Conservation (phyloP, 64 coral and sea anemone genomes). For the Astreopora myriophthalma region DNA sequence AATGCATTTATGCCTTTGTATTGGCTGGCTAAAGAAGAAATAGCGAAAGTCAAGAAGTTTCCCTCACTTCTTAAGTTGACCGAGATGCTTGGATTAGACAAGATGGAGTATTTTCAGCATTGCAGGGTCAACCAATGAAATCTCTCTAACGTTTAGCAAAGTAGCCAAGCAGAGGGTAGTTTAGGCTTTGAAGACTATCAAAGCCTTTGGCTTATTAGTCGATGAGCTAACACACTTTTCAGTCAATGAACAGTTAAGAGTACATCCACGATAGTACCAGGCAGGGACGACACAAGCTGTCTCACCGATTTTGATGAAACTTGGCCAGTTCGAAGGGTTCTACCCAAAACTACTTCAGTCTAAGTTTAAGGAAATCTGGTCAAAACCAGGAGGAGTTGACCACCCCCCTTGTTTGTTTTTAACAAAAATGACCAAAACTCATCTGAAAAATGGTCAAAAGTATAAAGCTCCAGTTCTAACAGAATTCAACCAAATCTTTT, state of each 20-base stretch:
- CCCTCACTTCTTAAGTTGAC: not conserved
- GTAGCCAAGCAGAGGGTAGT: conserved; percentile 19
- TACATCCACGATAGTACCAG: too few relatives aligned
- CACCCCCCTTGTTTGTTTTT: too few relatives aligned
- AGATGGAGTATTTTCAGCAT: conserved; percentile 61
- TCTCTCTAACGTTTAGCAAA: conserved; percentile 41
- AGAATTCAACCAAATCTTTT: too few relatives aligned
- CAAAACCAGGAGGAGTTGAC: too few relatives aligned
- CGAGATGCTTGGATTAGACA: conserved; percentile 22
- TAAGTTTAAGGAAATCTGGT: too few relatives aligned
- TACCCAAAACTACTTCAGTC: too few relatives aligned
- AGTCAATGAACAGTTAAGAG: conserved; percentile 36
- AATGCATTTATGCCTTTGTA: conserved; percentile 57
- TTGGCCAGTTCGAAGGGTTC: too few relatives aligned
- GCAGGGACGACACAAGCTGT: too few relatives aligned
- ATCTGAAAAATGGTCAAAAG: too few relatives aligned
- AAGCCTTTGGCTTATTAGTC: conserved; percentile 31
- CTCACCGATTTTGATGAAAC: too few relatives aligned
- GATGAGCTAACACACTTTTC: conserved; percentile 34
- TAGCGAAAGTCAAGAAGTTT: conserved; percentile 66
- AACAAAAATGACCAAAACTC: too few relatives aligned
- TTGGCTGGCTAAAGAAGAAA: conserved; percentile 61
- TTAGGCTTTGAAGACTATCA: not conserved
- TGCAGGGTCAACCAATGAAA: conserved; percentile 44
- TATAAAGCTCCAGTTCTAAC: too few relatives aligned